Evolutionary conservation across 2,113 vertebrate species (phyloP).

Genomic region (Megaptera novaeangliae): DNA sequence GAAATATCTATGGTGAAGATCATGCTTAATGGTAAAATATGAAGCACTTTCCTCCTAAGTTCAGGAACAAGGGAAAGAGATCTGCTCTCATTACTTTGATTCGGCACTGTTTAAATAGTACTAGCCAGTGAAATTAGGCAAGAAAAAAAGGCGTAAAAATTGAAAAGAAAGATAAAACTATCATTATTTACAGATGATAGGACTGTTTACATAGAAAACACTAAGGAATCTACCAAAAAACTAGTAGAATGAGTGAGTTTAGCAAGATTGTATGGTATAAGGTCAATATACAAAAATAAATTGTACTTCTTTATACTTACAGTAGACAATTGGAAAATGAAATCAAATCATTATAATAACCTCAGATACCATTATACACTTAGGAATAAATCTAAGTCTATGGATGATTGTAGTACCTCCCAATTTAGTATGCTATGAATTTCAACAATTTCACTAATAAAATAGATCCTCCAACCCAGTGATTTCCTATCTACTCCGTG

Average conservation of each 20-base stretch:
- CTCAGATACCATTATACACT: neutral
- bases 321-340: neutral
- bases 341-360: neutral
- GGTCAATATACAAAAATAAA: neutral
- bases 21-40: neutral
- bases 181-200: neutral
- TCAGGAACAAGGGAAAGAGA: neutral
- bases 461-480: neutral
- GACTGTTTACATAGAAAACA: neutral
- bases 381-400: neutral
- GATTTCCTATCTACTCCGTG: neutral
- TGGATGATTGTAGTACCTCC: neutral
- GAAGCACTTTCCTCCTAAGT: neutral
- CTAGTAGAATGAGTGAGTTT: neutral
- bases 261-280: neutral
- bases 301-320: neutral
- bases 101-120: slow-evolving; percentile 27
- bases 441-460: neutral
- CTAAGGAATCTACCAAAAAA: neutral
- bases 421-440: neutral
- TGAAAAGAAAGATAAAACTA: neutral
- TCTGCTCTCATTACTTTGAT: neutral
- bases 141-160: neutral
- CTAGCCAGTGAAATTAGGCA: neutral
- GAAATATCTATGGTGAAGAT: neutral